These are phyloP conservation scores for Ellobium chinense DNA, from an alignment of 2,888 invertebrate genomes.

Conservation along the genomic window DNA sequence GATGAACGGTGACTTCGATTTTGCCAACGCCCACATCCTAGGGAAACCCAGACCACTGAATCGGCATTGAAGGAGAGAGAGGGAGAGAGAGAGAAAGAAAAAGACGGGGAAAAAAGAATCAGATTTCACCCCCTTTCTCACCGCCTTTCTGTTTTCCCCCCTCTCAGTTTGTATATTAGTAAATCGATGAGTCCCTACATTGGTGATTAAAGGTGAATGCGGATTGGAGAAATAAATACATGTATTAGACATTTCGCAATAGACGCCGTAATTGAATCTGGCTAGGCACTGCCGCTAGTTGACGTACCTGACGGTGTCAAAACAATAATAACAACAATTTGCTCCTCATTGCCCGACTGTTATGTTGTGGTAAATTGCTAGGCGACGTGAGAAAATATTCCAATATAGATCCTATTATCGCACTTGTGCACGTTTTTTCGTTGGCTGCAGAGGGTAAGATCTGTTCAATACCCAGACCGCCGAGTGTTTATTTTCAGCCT, in stretches of 20 bases:
- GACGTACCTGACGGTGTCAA: background rate
- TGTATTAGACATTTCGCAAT: conserved; percentile 12
- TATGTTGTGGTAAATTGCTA: background rate
- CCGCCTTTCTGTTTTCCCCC: background rate
- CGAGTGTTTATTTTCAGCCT: background rate
- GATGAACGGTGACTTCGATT: background rate
- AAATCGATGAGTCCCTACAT: background rate
- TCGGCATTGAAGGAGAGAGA: too few species aligned
- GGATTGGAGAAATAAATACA: background rate
- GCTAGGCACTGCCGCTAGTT: background rate
- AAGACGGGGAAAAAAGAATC: background rate
- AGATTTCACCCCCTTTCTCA: background rate
- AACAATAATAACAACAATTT: conserved; percentile 15
- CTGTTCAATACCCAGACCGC: background rate
- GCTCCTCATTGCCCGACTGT: background rate
- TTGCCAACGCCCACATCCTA: too few species aligned
- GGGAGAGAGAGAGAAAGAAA: background rate
- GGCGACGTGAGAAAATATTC: background rate
- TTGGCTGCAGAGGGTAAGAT: background rate
- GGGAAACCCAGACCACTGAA: too few species aligned
- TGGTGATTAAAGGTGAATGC: too few species aligned
- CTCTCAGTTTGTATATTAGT: background rate
- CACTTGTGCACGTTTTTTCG: background rate
- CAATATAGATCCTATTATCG: background rate
- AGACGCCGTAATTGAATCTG: conserved; percentile 1